Percentiles rank a stretch among this genome's conserved stretches.
Evolutionary conservation across 92 coral and sea anemone genomes (phyloP).

Genomic region (Micromussa lordhowensis): DNA sequence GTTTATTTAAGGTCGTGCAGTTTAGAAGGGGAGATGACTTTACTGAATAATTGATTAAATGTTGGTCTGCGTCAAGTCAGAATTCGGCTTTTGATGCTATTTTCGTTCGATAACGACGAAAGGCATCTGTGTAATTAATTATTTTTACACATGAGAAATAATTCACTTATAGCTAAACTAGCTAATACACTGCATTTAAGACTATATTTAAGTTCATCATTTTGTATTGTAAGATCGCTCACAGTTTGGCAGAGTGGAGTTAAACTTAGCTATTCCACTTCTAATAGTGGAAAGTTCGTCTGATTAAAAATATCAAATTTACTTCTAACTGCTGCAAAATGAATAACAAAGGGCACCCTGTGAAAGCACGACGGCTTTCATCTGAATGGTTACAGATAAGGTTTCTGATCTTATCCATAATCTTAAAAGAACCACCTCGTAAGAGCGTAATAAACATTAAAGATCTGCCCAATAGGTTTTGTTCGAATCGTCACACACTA

Average conservation of each 20-base stretch:
- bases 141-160: neutral
- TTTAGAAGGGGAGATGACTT: neutral
- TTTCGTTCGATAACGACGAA: neutral
- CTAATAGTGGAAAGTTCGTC: neutral
- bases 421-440: neutral
- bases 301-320: neutral
- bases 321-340: neutral
- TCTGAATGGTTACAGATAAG: neutral
- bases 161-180: neutral
- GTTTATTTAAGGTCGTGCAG: neutral
- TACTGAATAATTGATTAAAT: neutral
- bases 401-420: neutral
- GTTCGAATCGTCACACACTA: neutral
- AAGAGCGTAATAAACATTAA: neutral
- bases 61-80: neutral
- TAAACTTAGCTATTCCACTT: neutral
- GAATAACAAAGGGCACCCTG: neutral
- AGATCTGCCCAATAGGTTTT: neutral
- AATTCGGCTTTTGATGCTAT: neutral
- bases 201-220: neutral
- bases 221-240: neutral
- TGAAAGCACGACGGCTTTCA: neutral
- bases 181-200: neutral
- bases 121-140: neutral
- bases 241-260: neutral